These are phyloP conservation scores for Gracilinanus agilis DNA, from an alignment of 2,113 vertebrate species.

Conservation along the genomic window DNA sequence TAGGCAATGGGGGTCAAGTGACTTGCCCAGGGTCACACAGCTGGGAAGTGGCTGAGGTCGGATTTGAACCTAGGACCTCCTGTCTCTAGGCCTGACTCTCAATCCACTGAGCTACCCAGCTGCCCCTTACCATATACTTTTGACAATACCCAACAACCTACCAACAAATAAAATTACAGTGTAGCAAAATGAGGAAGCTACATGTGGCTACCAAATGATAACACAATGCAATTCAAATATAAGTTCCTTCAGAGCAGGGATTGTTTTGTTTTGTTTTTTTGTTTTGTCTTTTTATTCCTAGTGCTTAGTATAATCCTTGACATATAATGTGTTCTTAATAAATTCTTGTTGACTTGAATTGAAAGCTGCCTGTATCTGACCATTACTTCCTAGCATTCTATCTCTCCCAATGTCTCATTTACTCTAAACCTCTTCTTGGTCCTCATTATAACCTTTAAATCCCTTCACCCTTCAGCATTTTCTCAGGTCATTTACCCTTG, in stretches of 20 bases:
- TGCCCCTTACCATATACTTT: background rate
- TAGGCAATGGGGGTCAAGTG: too few species aligned
- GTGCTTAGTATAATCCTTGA: background rate
- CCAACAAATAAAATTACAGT: background rate
- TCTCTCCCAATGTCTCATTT: background rate
- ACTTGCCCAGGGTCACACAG: too few species aligned
- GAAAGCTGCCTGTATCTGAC: background rate
- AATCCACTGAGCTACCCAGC: too few species aligned
- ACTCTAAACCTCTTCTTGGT: too few species aligned
- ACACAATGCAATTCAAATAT: background rate
- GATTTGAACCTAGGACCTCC: too few species aligned
- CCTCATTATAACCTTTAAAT: too few species aligned
- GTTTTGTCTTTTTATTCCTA: background rate
- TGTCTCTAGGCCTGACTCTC: too few species aligned
- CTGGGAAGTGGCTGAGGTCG: too few species aligned
- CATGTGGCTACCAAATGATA: background rate
- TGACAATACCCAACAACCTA: background rate
- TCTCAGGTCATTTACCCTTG: too few species aligned
- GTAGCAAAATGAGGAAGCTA: rapidly evolving
- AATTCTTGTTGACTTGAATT: background rate
- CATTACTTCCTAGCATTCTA: background rate
- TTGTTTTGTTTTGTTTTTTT: background rate
- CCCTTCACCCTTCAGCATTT: too few species aligned
- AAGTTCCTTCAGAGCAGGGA: background rate
- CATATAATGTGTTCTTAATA: background rate